Percentiles rank a stretch among this genome's conserved stretches.
Evolutionary conservation across 1,140 invertebrate species (phyloP).

Genomic region (Galleria mellonella): DNA sequence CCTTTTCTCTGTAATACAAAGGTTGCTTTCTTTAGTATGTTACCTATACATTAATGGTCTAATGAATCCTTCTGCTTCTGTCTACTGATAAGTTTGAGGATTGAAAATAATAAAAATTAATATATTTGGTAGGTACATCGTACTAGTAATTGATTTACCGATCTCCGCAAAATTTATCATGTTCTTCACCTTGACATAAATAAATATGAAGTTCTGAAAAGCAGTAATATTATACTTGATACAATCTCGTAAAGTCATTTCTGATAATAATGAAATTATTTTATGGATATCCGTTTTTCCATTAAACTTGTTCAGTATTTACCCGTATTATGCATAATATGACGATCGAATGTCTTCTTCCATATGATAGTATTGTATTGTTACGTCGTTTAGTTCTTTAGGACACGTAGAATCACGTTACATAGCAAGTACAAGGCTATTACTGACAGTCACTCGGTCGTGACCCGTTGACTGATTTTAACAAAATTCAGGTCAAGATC

Average conservation of each 20-base stretch:
- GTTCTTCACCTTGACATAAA: background rate
- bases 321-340: too few relatives aligned
- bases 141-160: too few relatives aligned
- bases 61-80: too few relatives aligned
- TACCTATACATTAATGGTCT: too few relatives aligned
- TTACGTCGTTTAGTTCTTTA: conserved; percentile 31
- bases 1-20: too few relatives aligned
- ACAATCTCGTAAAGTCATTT: too few relatives aligned
- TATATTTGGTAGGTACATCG: conserved; percentile 9
- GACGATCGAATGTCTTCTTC: too few relatives aligned
- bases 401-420: conserved; percentile 40
- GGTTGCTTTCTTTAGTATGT: too few relatives aligned
- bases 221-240: background rate
- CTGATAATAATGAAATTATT: too few relatives aligned
- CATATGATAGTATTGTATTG: conserved; percentile 2
- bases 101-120: background rate
- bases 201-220: background rate
- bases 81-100: too few relatives aligned
- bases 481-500: conserved; percentile 66
- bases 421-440: conserved; percentile 54
- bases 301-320: too few relatives aligned
- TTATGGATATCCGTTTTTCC: too few relatives aligned
- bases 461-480: conserved; percentile 68
- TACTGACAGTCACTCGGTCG: conserved; percentile 63
- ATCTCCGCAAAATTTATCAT: background rate